Percentiles rank a stretch among this genome's conserved stretches.
These are phyloP conservation scores for Drosophila teissieri DNA, from an alignment of 1,140 invertebrate species.

Conservation along the genomic window DNA sequence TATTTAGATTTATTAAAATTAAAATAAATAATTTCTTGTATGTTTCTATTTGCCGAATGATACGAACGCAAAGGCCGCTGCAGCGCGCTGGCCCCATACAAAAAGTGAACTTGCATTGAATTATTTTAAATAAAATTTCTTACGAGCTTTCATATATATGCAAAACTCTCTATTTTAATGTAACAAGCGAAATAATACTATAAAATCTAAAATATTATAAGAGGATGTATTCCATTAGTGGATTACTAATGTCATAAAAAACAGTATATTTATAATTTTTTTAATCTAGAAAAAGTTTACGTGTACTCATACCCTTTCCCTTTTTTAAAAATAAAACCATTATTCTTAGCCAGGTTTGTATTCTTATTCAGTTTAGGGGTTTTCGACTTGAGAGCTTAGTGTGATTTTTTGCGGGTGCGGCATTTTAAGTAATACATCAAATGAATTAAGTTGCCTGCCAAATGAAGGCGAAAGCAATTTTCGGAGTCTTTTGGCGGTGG, in stretches of 20 bases:
- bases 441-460: conserved; percentile 65
- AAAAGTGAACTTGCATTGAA: too few relatives aligned
- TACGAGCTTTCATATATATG: too few relatives aligned
- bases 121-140: too few relatives aligned
- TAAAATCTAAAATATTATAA: neutral
- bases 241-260: too few relatives aligned
- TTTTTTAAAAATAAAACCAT: neutral
- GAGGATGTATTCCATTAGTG: too few relatives aligned
- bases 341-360: neutral
- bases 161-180: too few relatives aligned
- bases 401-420: conserved; percentile 39
- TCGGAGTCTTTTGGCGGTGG: neutral
- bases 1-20: neutral
- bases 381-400: conserved; percentile 26
- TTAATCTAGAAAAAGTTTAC: neutral
- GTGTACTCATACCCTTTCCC: neutral
- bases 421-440: conserved; percentile 76
- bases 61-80: neutral
- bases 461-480: conserved; percentile 46
- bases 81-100: neutral
- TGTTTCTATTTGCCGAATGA: neutral
- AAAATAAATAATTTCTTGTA: neutral
- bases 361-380: neutral
- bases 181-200: neutral
- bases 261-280: too few relatives aligned